A percentile compares a stretch with the other conserved stretches of the same genome.
Evolutionary conservation across 2,888 invertebrate genomes (phyloP).

Genomic region (Lasioglossum leucozonium): DNA sequence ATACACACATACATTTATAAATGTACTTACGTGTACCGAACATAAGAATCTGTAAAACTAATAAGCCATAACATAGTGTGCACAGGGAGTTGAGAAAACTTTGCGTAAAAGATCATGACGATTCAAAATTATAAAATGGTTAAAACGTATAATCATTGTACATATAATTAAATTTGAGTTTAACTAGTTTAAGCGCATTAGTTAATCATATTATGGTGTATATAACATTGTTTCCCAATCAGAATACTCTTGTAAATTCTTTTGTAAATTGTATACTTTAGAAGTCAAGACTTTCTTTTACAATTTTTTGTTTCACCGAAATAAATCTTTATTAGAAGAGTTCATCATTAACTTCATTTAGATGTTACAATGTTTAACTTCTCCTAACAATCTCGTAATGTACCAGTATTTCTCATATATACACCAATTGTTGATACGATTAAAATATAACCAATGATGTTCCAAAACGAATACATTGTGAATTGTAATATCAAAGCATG

Average conservation of each 20-base stretch:
- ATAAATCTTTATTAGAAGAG: slow-evolving; percentile 6
- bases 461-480: background rate
- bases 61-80: background rate
- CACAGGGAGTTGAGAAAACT: slow-evolving; percentile 30
- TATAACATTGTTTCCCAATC: slow-evolving; percentile 13
- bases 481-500: slow-evolving; percentile 16
- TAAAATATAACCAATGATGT: slow-evolving; percentile 1
- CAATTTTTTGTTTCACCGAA: background rate
- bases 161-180: slow-evolving; percentile 36
- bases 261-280: slow-evolving; percentile 16
- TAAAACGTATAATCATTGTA: slow-evolving; percentile 27
- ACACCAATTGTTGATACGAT: background rate
- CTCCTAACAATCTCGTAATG: background rate
- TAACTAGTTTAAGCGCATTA: slow-evolving; percentile 31
- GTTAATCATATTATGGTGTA: slow-evolving; percentile 34
- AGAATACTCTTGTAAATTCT: slow-evolving; percentile 15
- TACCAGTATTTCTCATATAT: background rate
- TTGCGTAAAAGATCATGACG: slow-evolving; percentile 19
- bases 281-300: background rate
- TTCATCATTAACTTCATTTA: background rate
- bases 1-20: slow-evolving; percentile 20
- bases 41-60: slow-evolving; percentile 15
- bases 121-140: slow-evolving; percentile 24
- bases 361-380: background rate
- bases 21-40: slow-evolving; percentile 27